Base-by-base conservation (phyloP, 2,113 vertebrate genomes). In the Gymnogyps californianus region DNA sequence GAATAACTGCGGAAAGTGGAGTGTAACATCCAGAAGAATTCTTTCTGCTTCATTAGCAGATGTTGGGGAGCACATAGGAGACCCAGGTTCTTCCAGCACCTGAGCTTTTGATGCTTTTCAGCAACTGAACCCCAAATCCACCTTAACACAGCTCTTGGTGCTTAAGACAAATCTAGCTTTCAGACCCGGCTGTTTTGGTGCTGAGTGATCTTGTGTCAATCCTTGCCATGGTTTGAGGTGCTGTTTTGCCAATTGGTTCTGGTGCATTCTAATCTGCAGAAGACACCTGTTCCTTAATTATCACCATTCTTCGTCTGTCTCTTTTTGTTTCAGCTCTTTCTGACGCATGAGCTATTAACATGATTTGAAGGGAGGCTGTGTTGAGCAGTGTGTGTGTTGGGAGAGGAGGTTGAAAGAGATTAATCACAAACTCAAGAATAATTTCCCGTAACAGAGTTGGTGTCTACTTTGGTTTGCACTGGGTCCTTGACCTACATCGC, bases 251-350 rank as follows among this genome's bases (percentile, higher is more conserved):
- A 55, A 1, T 93, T 92, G 59, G 72, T 93, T 98, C 93, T 46
- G 65, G 51, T 95, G 71, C 57, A 13, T 65, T 88, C 93, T 96
- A 22, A 93, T 97, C 97, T 98, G 91, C 95, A 96, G 75, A 77
- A 80, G 96, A 97, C 98, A 98, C 97, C 97, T 97, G 98, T 96
- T 97, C 95, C 76, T 91, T 97, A 95, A 96, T 98, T 96, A 95
- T 75, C 90, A 59, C 59, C 83, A 52, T 92, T 90, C 74, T 87
- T 58, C 3, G 4, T 70, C 71, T 7, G 4, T 77, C 93, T 55
- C 87, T 92, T 15, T 92, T 36, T 66, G 71, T 92, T 95, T 92
- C 80, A 11, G 61, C 17, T 24, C 71, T 76, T 92, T 64, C 76
- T 83, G 81, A 88, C 1, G 7, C 42, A 15, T 42, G 91, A 96